Evolutionary conservation across 2,888 invertebrate species (phyloP), one percentile per base, ranked within the genome.

Genomic region (Ferrisia virgata): DNA sequence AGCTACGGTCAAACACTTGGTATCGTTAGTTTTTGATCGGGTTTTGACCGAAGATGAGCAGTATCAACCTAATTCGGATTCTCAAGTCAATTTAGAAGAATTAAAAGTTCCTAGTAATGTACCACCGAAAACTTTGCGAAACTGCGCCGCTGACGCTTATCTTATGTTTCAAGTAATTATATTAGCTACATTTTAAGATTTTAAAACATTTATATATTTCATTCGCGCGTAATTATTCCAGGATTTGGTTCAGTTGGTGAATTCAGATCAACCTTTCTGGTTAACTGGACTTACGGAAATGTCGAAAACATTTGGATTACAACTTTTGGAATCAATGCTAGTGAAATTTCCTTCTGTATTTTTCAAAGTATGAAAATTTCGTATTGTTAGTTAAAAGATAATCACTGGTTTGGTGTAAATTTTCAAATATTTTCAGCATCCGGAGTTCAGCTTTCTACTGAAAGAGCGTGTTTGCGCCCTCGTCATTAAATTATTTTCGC

Each of bases 381-480:
- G 39, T 22, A 9, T 22, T 11, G 6, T 5, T 18, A 53, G 18
- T 22, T 53, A 2, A 1, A 1, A 22, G 2, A 1, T 22, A 13
- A 18, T 53, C 22, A 8, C 15, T 13, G 15, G 15, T 2, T 76
- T 81, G 9, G 31, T 76, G 22, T 8, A 18, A 33, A 43, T 85
- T 40, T 36, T 85, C 86, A 86, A 47, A 47, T 47, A 86, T 85
- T 85, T 91, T 47, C 89, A 97, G 95, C 96, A 97, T 89, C 92
- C 93, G 5, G 98, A 99, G 89, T 98, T 99, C 89, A 94, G 96
- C 87, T 95, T 97, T 88, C 90, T 99, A 43, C 89, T 99, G 84
- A 99, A 98, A 89, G 99, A 99, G 89, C 93, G 97, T 86, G 98
- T 99, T 0, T 99, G 99, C 89, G 98, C 99, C 0, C 91, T 99